Evolutionary conservation across 2,113 vertebrate genomes (phyloP).

Genomic region (Strix aluco): DNA sequence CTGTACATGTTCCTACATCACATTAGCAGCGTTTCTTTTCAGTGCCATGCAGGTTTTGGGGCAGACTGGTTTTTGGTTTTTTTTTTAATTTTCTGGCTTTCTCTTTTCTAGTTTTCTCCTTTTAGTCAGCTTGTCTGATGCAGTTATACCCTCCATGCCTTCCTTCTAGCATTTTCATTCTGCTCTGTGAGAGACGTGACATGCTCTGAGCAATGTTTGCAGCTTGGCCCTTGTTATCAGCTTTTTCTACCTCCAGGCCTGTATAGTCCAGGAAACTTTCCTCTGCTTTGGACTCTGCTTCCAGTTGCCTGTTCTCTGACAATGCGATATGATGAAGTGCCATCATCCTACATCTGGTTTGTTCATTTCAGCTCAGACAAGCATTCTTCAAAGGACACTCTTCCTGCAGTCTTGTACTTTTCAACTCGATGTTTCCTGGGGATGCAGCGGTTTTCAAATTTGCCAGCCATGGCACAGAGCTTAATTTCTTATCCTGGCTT

Average conservation of each 20-base stretch:
- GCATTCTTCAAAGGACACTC: background rate
- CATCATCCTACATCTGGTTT: background rate
- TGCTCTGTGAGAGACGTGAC: background rate
- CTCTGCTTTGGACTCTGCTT: background rate
- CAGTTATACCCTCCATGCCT: background rate
- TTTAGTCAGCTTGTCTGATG: background rate
- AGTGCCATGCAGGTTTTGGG: background rate
- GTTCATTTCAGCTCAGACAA: background rate
- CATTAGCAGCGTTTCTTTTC: background rate
- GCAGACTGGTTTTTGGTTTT: background rate
- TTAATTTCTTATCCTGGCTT: background rate
- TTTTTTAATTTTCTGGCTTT: background rate
- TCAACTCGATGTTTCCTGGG: background rate
- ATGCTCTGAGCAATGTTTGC: background rate
- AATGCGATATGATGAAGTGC: background rate
- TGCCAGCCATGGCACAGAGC: background rate
- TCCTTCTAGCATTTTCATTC: background rate
- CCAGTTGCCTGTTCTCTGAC: background rate
- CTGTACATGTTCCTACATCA: background rate
- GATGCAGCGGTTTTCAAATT: background rate
- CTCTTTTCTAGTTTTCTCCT: background rate
- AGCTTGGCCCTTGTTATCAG: background rate
- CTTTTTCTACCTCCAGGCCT: background rate
- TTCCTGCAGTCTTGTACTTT: background rate
- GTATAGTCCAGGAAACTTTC: background rate